phyloP scores from a whole-genome alignment of 2,797 vertebrate genomes.

The Crypturellus tataupa region DNA sequence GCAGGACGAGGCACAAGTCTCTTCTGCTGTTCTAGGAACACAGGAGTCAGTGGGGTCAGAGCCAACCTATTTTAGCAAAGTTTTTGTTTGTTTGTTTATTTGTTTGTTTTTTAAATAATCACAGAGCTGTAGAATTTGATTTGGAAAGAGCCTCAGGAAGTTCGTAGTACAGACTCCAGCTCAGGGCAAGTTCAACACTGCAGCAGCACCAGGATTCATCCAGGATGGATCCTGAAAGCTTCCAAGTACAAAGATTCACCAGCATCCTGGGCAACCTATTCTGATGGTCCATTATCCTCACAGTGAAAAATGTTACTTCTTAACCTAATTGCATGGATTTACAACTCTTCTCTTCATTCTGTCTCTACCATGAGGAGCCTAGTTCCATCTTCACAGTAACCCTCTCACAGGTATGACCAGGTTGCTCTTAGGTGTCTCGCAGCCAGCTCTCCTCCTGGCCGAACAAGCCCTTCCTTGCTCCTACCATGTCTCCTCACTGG shows the following conservation, averaged over 20 bases:
- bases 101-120: not conserved
- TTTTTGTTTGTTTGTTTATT: not conserved
- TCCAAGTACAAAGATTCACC: not conserved
- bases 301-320: not conserved
- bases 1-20: not conserved
- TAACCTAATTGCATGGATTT: not conserved
- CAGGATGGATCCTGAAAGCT: not conserved
- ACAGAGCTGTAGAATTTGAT: no score
- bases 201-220: not conserved
- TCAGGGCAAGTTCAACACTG: not conserved
- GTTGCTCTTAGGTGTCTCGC: no score
- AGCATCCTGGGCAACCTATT: not conserved
- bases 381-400: not conserved
- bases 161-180: not conserved
- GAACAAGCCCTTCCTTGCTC: no score
- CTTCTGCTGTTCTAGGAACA: not conserved
- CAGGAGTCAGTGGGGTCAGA: not conserved
- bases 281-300: not conserved
- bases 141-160: not conserved
- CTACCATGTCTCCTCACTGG: no score
- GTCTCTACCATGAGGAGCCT: not conserved
- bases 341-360: not conserved
- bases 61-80: not conserved
- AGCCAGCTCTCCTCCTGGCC: no score
- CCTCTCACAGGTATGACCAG: not conserved